Evolutionary conservation across 2,113 vertebrate species (phyloP).

Genomic region (Ramphastos sulfuratus): DNA sequence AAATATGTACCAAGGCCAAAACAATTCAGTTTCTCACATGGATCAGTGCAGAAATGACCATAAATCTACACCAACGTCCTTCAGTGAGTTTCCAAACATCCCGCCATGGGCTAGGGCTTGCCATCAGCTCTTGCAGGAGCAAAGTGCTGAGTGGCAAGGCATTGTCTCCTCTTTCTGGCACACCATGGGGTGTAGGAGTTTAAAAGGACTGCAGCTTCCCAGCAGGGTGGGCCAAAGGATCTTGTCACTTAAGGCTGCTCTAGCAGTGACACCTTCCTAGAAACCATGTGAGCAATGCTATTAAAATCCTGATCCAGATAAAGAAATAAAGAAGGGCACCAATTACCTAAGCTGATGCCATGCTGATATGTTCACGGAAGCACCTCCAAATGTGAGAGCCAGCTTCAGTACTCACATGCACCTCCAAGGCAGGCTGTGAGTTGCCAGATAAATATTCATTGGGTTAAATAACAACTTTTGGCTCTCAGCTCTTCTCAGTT

Average conservation of each 20-base stretch:
- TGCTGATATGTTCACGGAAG: neutral
- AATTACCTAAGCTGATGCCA: neutral
- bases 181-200: accelerated
- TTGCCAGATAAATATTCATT: neutral
- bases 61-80: neutral
- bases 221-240: neutral
- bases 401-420: neutral
- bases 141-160: neutral
- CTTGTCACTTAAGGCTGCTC: neutral
- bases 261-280: conserved; percentile 35
- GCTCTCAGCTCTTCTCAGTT: conserved; percentile 1
- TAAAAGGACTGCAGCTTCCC: neutral
- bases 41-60: neutral
- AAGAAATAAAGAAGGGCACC: neutral
- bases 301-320: conserved; percentile 20
- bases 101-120: neutral
- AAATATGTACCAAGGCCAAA: neutral
- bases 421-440: neutral
- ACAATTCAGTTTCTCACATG: neutral
- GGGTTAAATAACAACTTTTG: neutral
- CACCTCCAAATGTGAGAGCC: conserved; percentile 2
- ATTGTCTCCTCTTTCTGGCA: neutral
- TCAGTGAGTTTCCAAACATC: neutral
- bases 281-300: neutral
- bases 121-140: neutral